Conservation (phyloP, 2,113 vertebrate genomes). For the Neogobius melanostomus region DNA sequence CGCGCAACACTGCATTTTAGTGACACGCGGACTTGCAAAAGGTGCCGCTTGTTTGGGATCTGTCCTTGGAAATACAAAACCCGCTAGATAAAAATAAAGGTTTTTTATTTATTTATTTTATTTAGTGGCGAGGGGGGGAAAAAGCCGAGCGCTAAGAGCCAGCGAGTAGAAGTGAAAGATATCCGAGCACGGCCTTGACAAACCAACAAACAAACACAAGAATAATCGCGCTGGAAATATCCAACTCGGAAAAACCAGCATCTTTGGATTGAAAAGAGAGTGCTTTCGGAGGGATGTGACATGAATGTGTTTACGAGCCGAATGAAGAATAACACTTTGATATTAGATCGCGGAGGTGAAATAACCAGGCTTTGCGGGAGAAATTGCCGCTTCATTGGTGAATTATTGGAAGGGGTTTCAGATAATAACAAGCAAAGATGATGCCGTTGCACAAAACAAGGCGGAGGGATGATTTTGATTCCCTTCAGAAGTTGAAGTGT, state of each 20-base stretch:
- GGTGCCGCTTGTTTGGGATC: constrained; percentile 33
- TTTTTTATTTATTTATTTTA: background rate
- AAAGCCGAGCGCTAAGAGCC: constrained; percentile 17
- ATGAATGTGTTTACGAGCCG: background rate
- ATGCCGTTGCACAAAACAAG: background rate
- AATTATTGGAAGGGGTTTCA: background rate
- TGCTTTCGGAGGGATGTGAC: background rate
- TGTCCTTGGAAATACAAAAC: constrained; percentile 48
- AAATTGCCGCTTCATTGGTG: constrained; percentile 1
- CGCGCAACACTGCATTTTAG: background rate
- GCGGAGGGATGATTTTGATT: too few species aligned
- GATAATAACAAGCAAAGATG: background rate
- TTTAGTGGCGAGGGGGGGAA: background rate
- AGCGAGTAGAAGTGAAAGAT: constrained; percentile 12
- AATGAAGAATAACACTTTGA: background rate
- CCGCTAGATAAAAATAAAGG: constrained; percentile 38
- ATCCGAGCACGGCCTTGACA: constrained; percentile 24
- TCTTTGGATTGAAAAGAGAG: background rate
- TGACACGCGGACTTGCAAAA: constrained; percentile 11
- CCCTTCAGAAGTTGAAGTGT: background rate
- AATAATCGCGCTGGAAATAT: constrained; percentile 21
- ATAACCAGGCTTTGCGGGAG: background rate
- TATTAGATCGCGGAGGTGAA: background rate
- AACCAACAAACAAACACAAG: constrained; percentile 1
- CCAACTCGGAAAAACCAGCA: background rate